Base-by-base conservation (phyloP, 2,888 invertebrate species). In the Lissonota sp. region DNA sequence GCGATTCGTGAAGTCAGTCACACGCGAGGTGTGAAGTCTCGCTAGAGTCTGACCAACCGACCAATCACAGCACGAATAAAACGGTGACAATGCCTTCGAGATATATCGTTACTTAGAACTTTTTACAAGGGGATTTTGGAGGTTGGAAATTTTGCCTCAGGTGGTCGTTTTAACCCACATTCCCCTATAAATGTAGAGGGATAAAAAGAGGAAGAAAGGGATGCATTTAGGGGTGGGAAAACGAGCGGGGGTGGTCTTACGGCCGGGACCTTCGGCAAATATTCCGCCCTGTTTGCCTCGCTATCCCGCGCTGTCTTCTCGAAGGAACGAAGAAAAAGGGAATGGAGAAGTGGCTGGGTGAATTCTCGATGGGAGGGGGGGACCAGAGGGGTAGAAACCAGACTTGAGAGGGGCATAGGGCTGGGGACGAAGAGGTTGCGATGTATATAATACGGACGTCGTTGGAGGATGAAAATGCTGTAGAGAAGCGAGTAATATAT, bases 401-500 rank as follows among this genome's bases (percentile, higher is more conserved):
- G 37, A 10, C 49, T 39, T 7, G 5, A 44, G 42, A 44, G 42
- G 16, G 44, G 26, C 26, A n/a, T 63, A 16, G 16, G 14, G 42
- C 46, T 46, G 44, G 42, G 72, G 39, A 72, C 16, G 42, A 67
- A 51, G 72, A 72, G 72, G 14, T 42, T 67, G 49, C 14, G 60
- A 69, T 53, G 62, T 14, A 69, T 26, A 1, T 26, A 26, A 26
- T 57, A 69, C 26, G 74, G 58, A 51, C 53, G 37, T 44, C 53
- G 58, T 53, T 46, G 49, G 66, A 64, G 60, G 12, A 6, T 12
- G 42, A 53, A 64, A 69, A 55, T 40, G 63, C 60, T 69, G 26
- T 26, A 64, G 55, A 64, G 73, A 66, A 55, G 37, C 66, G 60
- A 63, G 86, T 90, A 88, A 91, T 91, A 90, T 91, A 90, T 90